Evolutionary conservation across 2,113 vertebrate genomes (phyloP).

Genomic region (Callipepla squamata): DNA sequence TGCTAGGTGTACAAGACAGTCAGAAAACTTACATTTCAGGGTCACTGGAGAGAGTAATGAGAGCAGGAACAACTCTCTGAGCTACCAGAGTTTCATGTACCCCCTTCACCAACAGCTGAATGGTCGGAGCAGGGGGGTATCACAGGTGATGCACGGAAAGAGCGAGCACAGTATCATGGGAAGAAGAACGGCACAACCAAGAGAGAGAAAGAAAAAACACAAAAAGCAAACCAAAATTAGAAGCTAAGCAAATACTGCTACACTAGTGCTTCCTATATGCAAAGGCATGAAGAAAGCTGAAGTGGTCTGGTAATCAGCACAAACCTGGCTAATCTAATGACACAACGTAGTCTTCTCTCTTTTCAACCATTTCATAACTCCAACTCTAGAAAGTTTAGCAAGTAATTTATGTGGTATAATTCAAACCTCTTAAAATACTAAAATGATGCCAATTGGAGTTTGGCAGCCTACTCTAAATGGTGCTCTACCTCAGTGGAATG

Average conservation of each 20-base stretch:
- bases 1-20: constrained; percentile 79
- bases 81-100: constrained; percentile 99
- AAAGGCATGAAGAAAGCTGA: constrained; percentile 67
- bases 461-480: background rate
- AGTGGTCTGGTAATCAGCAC: constrained; percentile 45
- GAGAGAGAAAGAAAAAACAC: constrained; percentile 79
- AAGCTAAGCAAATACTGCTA: constrained; percentile 84
- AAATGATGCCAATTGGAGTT: background rate
- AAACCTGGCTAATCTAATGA: constrained; percentile 4
- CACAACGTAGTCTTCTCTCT: background rate
- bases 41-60: constrained; percentile 99
- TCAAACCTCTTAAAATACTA: background rate
- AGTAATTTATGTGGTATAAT: background rate
- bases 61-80: constrained; percentile 99
- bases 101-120: constrained; percentile 99
- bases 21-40: constrained; percentile 99
- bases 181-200: constrained; percentile 80
- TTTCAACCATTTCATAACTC: background rate
- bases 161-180: constrained; percentile 87
- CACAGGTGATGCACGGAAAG: constrained; percentile 87
- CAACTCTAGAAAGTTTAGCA: background rate
- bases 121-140: constrained; percentile 83
- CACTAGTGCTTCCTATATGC: constrained; percentile 75
- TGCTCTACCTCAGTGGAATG: background rate
- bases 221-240: constrained; percentile 87